Base-by-base conservation (phyloP, 2,113 vertebrate species). In the Sander vitreus region DNA sequence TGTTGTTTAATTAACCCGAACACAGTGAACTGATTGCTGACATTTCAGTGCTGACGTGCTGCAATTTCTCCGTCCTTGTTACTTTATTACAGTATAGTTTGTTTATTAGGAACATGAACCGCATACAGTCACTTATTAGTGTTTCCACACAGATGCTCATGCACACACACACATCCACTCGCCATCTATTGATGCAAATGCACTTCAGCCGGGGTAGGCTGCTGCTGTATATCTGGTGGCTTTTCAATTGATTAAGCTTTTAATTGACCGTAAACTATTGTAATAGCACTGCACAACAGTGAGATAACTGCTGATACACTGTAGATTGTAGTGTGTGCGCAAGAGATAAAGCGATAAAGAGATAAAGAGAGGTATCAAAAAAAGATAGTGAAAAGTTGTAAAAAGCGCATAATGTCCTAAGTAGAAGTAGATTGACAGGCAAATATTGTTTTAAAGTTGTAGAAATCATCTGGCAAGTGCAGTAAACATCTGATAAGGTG, bases 181-280 rank as follows among this genome's bases (percentile, higher is more conserved):
- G 5, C 0, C 12, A 6, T 27, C 23, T 9, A 51, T 23, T 39
- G 50, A 39, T 77, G 48, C 23, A 53, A n/a, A 66, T 33, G 7
- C 14, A 63, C 65, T 73, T 47, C 50, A 70, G 58, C 4, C 13
- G 48, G 39, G 19, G 6, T 0, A 36, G 15, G 18, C 70, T 79
- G 43, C 30, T 51, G 5, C 47, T 68, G 19, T 36, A 6, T 70
- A 65, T 71, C 25, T 66, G 63, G 60, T 59, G 51, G 47, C 58
- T 80, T 57, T 78, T 39, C 76, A 77, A 14, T 21, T 58, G 73
- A 85, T 83, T 74, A 48, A 6, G 25, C 43, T 59, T 87, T 77
- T 64, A 70, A 80, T 82, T 82, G 72, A 55, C 54, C 71, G 65
- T 55, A 73, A 85, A 78, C 63, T 43, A 80, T 4, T 48, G n/a